A percentile compares a stretch with the other conserved stretches of the same genome.
Evolutionary conservation across 2,888 invertebrate species (phyloP).

Genomic region (Tortrix viridana): DNA sequence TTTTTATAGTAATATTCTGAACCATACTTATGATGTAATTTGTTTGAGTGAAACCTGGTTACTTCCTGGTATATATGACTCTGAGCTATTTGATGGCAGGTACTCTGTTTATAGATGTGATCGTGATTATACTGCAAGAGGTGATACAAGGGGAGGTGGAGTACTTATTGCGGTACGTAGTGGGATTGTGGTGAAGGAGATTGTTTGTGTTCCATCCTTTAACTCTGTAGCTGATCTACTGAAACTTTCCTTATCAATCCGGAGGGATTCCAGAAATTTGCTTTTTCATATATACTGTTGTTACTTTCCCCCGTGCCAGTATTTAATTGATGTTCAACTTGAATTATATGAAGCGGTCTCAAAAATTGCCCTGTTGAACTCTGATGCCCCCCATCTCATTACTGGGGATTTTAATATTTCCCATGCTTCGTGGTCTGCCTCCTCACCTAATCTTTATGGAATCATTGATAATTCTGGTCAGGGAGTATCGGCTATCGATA

Average conservation of each 20-base stretch:
- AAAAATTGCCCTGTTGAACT: neutral
- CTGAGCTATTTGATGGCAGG: conserved; percentile 4
- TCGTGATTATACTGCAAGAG: neutral
- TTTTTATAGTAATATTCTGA: neutral
- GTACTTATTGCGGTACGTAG: neutral
- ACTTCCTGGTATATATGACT: neutral
- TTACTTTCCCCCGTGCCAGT: neutral
- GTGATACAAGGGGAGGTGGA: neutral
- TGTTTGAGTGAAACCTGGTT: conserved; percentile 7
- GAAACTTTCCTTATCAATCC: neutral
- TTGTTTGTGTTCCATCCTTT: neutral
- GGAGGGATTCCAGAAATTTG: neutral
- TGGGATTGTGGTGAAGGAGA: neutral
- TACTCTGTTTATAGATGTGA: conserved; percentile 1
- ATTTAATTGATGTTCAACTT: neutral
- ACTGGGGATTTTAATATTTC: neutral
- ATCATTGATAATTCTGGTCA: too few relatives aligned
- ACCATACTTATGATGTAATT: neutral
- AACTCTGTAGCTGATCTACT: neutral
- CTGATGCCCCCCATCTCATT: neutral
- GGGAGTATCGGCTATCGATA: too few relatives aligned
- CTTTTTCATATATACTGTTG: neutral
- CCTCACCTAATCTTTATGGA: too few relatives aligned
- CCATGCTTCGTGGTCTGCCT: neutral
- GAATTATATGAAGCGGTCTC: neutral